phyloP scores from a whole-genome alignment of 2,113 vertebrate species.

The Psettodes erumei region DNA sequence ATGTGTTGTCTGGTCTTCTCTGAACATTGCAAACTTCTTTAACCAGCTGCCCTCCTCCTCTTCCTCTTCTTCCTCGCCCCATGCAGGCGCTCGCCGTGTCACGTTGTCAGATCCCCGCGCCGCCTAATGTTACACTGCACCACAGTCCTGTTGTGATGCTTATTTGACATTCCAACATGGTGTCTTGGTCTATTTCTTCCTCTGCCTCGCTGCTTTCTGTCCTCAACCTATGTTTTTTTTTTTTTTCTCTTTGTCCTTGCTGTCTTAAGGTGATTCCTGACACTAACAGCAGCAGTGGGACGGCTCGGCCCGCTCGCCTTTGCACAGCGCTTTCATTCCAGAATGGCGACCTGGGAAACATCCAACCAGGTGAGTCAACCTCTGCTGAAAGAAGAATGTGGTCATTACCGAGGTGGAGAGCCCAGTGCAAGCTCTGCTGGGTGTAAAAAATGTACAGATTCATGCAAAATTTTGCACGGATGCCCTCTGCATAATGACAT shows the following conservation, averaged over 20 bases:
- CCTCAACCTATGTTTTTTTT: neutral
- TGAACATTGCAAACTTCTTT: neutral
- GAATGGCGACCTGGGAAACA: conserved; percentile 14
- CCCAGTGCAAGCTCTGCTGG: neutral
- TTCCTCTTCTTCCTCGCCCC: neutral
- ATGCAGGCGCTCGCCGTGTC: neutral
- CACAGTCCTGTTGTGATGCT: conserved; percentile 19
- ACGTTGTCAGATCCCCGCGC: neutral
- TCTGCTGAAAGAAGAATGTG: neutral
- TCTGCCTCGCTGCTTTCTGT: conserved; percentile 20
- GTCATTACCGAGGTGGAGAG: neutral
- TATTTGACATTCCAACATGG: conserved; percentile 23
- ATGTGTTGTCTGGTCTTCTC: neutral
- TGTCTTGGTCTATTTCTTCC: conserved; percentile 16
- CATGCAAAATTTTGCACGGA: neutral
- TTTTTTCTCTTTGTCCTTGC: conserved; percentile 11
- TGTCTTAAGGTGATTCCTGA: conserved; percentile 26
- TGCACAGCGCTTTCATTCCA: neutral
- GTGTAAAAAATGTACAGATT: neutral
- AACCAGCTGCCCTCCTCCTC: neutral
- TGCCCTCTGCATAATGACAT: neutral
- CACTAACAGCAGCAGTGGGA: conserved; percentile 27
- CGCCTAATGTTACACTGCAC: conserved; percentile 2
- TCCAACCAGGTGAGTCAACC: neutral
- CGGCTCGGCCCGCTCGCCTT: neutral